phyloP scores from a whole-genome alignment of 2,888 invertebrate species.

The Drosophila nigritarsus region DNA sequence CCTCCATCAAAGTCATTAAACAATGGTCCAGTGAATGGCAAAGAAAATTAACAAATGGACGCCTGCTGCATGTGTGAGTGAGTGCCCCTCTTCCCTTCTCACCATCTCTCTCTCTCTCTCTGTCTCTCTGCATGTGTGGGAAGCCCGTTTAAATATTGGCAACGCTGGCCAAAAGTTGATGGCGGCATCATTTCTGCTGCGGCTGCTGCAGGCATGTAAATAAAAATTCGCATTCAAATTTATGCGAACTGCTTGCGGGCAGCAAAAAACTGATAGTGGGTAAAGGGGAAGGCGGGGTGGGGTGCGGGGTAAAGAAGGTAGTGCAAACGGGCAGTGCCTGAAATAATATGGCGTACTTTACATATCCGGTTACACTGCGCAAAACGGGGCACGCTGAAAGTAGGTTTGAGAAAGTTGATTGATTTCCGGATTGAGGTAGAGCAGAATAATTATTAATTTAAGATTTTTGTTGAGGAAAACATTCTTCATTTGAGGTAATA shows the following conservation, averaged over 20 bases:
- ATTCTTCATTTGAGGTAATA: no score
- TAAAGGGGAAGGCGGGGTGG: not conserved
- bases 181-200: conserved; percentile 15
- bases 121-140: not conserved
- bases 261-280: conserved; percentile 1
- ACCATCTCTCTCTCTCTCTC: not conserved
- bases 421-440: not conserved
- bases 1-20: conserved; percentile 64
- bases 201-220: conserved; percentile 38
- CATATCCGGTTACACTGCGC: conserved; percentile 46
- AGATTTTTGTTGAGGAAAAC: not conserved
- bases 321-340: conserved; percentile 11
- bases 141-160: conserved; percentile 26
- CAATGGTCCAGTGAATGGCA: conserved; percentile 46
- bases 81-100: not conserved
- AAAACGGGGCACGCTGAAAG: not conserved
- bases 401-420: not conserved
- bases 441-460: not conserved
- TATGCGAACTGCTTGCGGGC: conserved; percentile 47
- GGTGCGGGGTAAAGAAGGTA: not conserved
- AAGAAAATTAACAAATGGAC: conserved; percentile 60
- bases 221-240: conserved; percentile 60
- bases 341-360: conserved; percentile 53
- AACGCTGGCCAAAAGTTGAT: conserved; percentile 31
- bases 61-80: not conserved